phyloP scores from a whole-genome alignment of 2,113 vertebrate species.

The Oenanthe melanoleuca region DNA sequence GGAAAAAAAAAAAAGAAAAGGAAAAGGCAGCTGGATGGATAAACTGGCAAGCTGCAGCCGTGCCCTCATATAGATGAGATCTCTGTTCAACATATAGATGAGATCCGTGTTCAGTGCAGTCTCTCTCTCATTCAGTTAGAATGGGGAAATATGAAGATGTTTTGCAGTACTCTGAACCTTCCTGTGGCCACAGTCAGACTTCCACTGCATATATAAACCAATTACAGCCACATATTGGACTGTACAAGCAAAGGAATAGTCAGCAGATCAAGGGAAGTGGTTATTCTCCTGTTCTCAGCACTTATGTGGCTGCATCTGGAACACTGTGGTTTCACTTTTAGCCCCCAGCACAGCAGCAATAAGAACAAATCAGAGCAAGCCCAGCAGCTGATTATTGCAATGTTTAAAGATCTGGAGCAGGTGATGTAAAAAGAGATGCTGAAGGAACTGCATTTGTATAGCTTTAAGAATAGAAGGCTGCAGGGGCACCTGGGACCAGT shows the following conservation, averaged over 20 bases:
- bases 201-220: neutral
- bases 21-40: neutral
- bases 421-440: neutral
- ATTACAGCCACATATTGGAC: neutral
- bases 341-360: neutral
- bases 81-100: neutral
- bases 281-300: neutral
- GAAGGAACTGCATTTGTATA: neutral
- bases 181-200: neutral
- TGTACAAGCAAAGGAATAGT: neutral
- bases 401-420: neutral
- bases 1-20: too few species aligned
- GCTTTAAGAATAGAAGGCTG: neutral
- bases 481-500: neutral
- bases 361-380: neutral
- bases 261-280: neutral
- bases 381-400: neutral
- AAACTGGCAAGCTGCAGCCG: neutral
- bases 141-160: neutral
- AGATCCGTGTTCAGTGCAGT: neutral
- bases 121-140: neutral
- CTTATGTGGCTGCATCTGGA: neutral
- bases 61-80: neutral
- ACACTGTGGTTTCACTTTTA: neutral
- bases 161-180: neutral